These are phyloP conservation scores for Rousettus leschenaultii DNA, from an alignment of 2,113 vertebrate species.

Conservation along the genomic window DNA sequence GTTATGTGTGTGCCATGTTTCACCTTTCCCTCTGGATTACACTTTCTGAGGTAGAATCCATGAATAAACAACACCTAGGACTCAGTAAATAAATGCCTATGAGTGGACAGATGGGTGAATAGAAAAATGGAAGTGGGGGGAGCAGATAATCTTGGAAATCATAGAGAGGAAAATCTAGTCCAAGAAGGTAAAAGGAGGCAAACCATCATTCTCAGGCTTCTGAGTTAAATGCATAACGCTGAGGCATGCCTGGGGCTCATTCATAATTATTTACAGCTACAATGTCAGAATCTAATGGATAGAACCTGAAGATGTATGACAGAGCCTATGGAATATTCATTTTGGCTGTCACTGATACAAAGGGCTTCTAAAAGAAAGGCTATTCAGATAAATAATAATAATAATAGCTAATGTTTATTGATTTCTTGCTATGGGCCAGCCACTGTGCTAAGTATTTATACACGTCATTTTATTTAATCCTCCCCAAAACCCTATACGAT, in stretches of 20 bases:
- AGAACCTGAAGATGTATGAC: background rate
- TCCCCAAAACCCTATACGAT: background rate
- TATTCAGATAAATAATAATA: constrained; percentile 1
- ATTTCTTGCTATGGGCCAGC: background rate
- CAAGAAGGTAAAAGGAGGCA: background rate
- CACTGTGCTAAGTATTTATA: background rate
- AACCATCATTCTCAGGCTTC: background rate
- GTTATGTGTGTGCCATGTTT: background rate
- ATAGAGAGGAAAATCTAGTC: background rate
- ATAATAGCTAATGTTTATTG: constrained; percentile 15
- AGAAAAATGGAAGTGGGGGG: background rate
- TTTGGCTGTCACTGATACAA: background rate
- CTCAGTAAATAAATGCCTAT: background rate
- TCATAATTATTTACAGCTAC: background rate
- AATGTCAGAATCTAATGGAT: background rate
- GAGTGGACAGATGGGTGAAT: background rate
- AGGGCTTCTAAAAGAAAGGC: constrained; percentile 1
- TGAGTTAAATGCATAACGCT: background rate
- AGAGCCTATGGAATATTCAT: background rate
- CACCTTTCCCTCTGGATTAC: background rate
- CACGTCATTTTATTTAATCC: background rate
- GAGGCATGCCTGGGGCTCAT: background rate
- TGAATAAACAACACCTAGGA: background rate
- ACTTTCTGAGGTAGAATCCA: background rate
- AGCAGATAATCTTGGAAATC: background rate